Percentiles rank a stretch among this genome's conserved stretches.
Conservation (phyloP, 2,797 vertebrate species). For the Rhabdomys pumilio region DNA sequence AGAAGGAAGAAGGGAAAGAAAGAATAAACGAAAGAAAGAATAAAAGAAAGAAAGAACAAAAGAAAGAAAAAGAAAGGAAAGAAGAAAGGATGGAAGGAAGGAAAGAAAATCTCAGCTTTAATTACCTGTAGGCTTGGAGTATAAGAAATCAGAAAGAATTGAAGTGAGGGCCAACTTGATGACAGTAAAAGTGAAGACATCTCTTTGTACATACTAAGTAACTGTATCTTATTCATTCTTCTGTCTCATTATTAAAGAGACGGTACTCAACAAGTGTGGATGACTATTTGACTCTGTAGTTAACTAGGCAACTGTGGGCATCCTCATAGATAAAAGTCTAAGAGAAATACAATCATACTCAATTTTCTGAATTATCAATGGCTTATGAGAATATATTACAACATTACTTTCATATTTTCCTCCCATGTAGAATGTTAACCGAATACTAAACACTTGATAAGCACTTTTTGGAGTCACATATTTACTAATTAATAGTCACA, state of each 20-base stretch:
- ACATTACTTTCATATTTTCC: background rate
- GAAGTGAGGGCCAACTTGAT: background rate
- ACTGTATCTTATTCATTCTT: background rate
- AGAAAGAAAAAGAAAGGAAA: no score
- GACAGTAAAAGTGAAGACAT: background rate
- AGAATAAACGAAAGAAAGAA: background rate
- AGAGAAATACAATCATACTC: slow-evolving; percentile 39
- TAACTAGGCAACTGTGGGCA: background rate
- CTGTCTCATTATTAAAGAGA: background rate
- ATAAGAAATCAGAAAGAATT: background rate
- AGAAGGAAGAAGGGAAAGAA: background rate
- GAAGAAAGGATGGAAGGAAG: background rate
- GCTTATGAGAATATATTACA: background rate
- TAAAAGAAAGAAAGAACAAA: no score
- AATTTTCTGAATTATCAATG: background rate
- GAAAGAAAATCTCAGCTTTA: background rate
- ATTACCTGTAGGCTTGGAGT: background rate
- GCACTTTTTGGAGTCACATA: background rate
- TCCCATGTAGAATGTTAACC: background rate
- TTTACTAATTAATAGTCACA: background rate
- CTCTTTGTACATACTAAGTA: background rate
- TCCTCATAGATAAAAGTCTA: background rate
- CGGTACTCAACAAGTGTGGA: background rate
- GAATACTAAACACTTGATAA: background rate
- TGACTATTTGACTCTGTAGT: background rate